Evolutionary conservation across 2,113 vertebrate genomes (phyloP).

Genomic region (Cromileptes altivelis): DNA sequence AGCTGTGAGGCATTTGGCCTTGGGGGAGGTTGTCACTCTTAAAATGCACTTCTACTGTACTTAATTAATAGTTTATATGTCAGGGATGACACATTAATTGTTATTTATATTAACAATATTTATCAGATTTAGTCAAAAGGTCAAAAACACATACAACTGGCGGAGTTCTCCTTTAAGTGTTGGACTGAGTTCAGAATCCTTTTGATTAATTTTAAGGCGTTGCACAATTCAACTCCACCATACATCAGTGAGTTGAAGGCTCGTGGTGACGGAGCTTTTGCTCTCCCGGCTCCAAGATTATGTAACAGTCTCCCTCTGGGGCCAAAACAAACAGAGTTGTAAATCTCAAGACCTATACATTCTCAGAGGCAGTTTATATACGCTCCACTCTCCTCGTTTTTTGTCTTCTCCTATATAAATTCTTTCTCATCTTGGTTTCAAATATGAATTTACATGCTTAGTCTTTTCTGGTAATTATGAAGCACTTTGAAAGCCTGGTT

Average conservation of each 20-base stretch:
- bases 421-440: neutral
- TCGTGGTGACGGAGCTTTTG: neutral
- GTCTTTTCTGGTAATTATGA: neutral
- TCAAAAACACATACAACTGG: too few relatives aligned
- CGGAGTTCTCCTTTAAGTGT: too few relatives aligned
- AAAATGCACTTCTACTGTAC: too few relatives aligned
- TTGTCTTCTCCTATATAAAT: neutral
- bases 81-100: neutral
- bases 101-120: neutral
- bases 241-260: neutral
- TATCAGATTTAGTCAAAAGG: neutral
- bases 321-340: neutral
- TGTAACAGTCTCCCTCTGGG: conserved; percentile 12
- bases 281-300: conserved; percentile 22
- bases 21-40: too few relatives aligned
- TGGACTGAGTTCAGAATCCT: too few relatives aligned
- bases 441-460: neutral
- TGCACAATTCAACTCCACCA: neutral
- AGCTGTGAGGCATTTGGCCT: too few relatives aligned
- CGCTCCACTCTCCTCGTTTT: neutral
- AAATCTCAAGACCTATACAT: neutral
- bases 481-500: neutral
- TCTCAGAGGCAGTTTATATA: neutral
- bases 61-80: neutral
- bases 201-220: too few relatives aligned